Evolutionary conservation across 2,888 invertebrate species (phyloP).

Genomic region (Macropis europaea): DNA sequence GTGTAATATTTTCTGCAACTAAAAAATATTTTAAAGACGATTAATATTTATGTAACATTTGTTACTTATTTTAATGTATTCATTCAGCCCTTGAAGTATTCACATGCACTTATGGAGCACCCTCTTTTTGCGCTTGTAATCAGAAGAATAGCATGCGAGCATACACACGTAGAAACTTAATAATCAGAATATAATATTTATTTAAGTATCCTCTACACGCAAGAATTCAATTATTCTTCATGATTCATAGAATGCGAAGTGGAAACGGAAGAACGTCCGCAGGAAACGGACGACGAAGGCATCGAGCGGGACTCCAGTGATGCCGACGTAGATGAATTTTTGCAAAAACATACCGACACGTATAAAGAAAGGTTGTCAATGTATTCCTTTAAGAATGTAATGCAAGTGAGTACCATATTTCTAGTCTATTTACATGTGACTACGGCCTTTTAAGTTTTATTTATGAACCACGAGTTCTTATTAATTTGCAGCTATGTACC

Average conservation of each 20-base stretch:
- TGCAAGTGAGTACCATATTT: slow-evolving; percentile 80
- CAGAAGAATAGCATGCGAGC: too few relatives aligned
- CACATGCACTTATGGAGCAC: too few relatives aligned
- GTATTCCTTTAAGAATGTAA: slow-evolving; percentile 82
- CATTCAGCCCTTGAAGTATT: too few relatives aligned
- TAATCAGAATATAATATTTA: too few relatives aligned
- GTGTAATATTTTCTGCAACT: too few relatives aligned
- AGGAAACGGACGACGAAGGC: slow-evolving; percentile 92
- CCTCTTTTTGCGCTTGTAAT: too few relatives aligned
- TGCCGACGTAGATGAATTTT: slow-evolving; percentile 79
- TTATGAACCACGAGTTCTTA: not conserved
- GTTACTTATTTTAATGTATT: too few relatives aligned
- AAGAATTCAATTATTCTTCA: not conserved
- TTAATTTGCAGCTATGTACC: slow-evolving; percentile 80
- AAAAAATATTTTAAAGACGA: too few relatives aligned
- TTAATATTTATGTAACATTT: too few relatives aligned
- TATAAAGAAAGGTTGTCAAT: slow-evolving; percentile 70
- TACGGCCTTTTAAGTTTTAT: not conserved
- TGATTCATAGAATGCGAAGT: slow-evolving; percentile 63
- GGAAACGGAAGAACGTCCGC: slow-evolving; percentile 80
- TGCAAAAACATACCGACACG: slow-evolving; percentile 57
- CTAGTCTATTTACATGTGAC: not conserved
- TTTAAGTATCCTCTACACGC: too few relatives aligned
- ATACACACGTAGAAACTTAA: too few relatives aligned
- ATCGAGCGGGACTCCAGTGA: slow-evolving; percentile 93